Percentiles rank a stretch among this genome's conserved stretches.
Evolutionary conservation across 2,797 vertebrate genomes (phyloP).

Genomic region (Cygnus olor): DNA sequence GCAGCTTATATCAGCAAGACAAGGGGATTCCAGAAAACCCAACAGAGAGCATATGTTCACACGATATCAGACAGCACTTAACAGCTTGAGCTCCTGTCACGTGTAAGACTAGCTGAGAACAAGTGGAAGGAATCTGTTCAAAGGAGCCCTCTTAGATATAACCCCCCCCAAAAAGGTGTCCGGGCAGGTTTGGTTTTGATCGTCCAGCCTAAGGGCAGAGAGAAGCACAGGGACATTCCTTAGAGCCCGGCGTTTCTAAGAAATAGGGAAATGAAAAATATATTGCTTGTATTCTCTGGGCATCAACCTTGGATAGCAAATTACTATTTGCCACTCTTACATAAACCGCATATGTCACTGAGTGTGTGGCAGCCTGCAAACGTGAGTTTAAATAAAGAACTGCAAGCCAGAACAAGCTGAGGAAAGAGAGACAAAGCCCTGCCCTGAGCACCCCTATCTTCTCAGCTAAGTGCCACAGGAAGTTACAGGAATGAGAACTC

Average conservation of each 20-base stretch:
- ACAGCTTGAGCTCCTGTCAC: slow-evolving; percentile 46
- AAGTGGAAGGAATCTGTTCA: neutral
- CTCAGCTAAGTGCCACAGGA: neutral
- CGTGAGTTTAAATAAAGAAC: neutral
- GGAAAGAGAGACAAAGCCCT: neutral
- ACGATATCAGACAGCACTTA: neutral
- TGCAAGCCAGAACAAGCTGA: accelerated
- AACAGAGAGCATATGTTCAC: slow-evolving; percentile 33
- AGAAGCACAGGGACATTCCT: neutral
- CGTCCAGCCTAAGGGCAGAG: neutral
- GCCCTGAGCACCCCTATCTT: neutral
- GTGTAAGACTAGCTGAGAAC: neutral
- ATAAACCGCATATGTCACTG: neutral
- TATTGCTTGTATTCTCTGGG: neutral
- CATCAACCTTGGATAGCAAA: neutral
- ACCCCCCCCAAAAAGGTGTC: neutral
- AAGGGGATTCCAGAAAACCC: slow-evolving; percentile 19
- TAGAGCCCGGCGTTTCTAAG: neutral
- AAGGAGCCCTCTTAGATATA: neutral
- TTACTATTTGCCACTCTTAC: neutral
- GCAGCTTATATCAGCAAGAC: neutral
- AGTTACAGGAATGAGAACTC: neutral
- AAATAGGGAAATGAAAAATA: neutral
- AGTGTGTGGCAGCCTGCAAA: neutral
- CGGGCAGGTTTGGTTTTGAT: too few relatives aligned